These are phyloP conservation scores for Argynnis bischoffii DNA, from an alignment of 2,888 invertebrate genomes.

Conservation along the genomic window DNA sequence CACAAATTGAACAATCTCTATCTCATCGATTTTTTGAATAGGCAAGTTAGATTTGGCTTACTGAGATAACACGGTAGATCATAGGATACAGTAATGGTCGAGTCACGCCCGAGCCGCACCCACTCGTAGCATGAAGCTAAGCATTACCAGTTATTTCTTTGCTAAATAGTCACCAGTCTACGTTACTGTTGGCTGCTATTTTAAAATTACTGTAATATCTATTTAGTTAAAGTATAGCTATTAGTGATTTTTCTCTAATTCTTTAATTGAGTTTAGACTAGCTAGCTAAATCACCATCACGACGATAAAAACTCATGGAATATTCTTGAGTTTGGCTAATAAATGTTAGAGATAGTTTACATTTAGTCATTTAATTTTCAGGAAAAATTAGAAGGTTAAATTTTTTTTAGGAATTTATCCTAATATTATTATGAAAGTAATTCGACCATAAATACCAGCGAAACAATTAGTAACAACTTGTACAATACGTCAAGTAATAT, in stretches of 20 bases:
- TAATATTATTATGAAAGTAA: too few relatives aligned
- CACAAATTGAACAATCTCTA: too few relatives aligned
- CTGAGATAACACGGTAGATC: slow-evolving; percentile 36
- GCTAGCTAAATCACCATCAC: too few relatives aligned
- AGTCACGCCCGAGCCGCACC: slow-evolving; percentile 23
- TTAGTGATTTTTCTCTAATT: not conserved
- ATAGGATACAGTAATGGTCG: slow-evolving; percentile 24
- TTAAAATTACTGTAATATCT: not conserved
- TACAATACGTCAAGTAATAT: not conserved
- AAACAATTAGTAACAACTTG: not conserved
- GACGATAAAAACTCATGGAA: too few relatives aligned
- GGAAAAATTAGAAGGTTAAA: too few relatives aligned
- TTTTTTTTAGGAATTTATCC: too few relatives aligned
- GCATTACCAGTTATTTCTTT: slow-evolving; percentile 2
- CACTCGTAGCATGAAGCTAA: slow-evolving; percentile 1
- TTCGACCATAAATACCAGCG: too few relatives aligned
- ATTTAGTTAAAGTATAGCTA: not conserved
- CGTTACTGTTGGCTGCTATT: not conserved
- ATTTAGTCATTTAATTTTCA: too few relatives aligned
- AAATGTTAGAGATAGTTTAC: too few relatives aligned
- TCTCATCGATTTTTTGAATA: too few relatives aligned
- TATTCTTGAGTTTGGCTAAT: too few relatives aligned
- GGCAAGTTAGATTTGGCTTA: not conserved
- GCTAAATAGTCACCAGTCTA: not conserved
- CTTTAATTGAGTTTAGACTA: too few relatives aligned